Evolutionary conservation across 2,888 invertebrate species (phyloP).

Genomic region (Callinectes sapidus): DNA sequence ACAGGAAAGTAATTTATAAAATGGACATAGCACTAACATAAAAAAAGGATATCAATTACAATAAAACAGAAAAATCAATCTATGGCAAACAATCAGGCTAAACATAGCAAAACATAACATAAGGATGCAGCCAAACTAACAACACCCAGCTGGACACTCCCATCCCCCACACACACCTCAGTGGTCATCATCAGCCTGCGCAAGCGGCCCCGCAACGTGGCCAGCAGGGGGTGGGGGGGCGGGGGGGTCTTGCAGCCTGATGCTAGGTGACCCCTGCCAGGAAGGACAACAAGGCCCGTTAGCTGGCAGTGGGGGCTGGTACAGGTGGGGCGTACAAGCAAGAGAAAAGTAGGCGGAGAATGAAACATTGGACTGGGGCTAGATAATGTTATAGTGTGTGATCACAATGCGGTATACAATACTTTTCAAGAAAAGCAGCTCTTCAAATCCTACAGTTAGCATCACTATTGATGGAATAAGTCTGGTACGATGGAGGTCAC

Average conservation of each 20-base stretch:
- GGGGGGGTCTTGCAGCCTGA: conserved; percentile 31
- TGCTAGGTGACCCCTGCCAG: conserved; percentile 24
- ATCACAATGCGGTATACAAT: not conserved
- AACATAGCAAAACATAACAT: not conserved
- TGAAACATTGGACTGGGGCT: not conserved
- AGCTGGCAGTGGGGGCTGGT: conserved; percentile 31
- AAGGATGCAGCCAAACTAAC: not conserved
- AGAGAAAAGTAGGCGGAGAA: not conserved
- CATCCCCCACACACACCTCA: conserved; percentile 20
- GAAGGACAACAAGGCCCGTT: conserved; percentile 36
- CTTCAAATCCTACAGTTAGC: not conserved
- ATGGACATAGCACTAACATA: not conserved
- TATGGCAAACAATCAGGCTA: not conserved
- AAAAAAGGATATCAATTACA: not conserved
- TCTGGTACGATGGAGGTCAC: not conserved
- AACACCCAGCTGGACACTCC: not conserved
- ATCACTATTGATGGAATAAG: not conserved
- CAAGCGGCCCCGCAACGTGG: conserved; percentile 16
- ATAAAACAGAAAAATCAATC: not conserved
- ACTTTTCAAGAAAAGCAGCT: not conserved
- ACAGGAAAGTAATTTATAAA: not conserved
- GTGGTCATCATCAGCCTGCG: conserved; percentile 34
- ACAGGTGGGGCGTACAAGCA: not conserved
- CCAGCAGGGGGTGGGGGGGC: conserved; percentile 32
- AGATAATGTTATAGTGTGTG: not conserved